A percentile compares a stretch with the other conserved stretches of the same genome.
These are phyloP conservation scores for Caracal caracal DNA, from an alignment of 2,113 vertebrate species.

Conservation along the genomic window DNA sequence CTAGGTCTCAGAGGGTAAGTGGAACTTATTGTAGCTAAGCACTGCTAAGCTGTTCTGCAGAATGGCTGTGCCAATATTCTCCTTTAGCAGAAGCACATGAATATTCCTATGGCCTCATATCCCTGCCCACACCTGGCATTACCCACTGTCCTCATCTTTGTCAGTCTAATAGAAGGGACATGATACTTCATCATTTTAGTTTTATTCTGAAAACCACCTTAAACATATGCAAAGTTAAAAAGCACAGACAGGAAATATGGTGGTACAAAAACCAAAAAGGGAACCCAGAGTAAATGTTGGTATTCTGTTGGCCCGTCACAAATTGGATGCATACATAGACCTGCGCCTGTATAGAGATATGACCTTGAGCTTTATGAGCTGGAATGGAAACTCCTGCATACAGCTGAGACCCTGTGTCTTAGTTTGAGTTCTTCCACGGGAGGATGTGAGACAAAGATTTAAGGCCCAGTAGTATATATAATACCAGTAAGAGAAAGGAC, in stretches of 20 bases:
- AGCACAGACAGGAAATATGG: not conserved
- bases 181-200: not conserved
- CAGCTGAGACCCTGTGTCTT: not conserved
- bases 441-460: conserved; percentile 6
- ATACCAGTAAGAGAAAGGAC: not conserved
- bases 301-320: not conserved
- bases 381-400: not conserved
- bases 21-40: not conserved
- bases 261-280: not conserved
- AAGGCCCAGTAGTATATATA: not conserved
- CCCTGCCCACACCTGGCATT: not conserved
- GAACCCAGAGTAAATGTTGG: not conserved
- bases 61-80: not conserved
- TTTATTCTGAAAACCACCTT: conserved; percentile 9
- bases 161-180: not conserved
- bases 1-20: not conserved
- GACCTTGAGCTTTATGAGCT: not conserved
- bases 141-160: not conserved
- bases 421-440: not conserved
- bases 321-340: not conserved
- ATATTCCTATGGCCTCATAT: not conserved
- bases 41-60: not conserved
- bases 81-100: not conserved
- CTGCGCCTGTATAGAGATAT: not conserved
- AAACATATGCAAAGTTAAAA: not conserved